A percentile compares a stretch with the other conserved stretches of the same genome.
Conservation (phyloP, 2,888 invertebrate species). For the Drosophila meridiana region DNA sequence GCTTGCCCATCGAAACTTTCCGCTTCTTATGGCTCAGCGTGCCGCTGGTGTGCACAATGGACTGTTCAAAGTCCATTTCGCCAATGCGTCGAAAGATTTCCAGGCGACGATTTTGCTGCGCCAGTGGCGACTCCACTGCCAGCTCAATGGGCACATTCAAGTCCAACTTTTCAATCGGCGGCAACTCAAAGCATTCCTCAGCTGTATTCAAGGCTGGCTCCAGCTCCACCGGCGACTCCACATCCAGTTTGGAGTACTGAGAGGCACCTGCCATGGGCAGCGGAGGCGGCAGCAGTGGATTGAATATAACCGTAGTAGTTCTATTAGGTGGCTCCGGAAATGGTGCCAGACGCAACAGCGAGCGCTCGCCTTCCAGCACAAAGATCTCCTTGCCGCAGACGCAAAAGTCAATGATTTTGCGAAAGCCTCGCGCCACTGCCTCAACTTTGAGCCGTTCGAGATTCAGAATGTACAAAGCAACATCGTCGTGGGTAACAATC, state of each 20-base stretch:
- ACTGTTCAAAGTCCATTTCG: conserved; percentile 90
- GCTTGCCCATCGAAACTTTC: conserved; percentile 24
- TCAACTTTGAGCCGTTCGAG: conserved; percentile 89
- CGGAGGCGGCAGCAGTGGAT: conserved; percentile 83
- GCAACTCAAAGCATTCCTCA: conserved; percentile 91
- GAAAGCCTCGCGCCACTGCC: conserved; percentile 88
- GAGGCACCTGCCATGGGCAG: conserved; percentile 74
- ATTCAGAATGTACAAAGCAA: conserved; percentile 91
- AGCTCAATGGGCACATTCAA: conserved; percentile 85
- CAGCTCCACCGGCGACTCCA: conserved; percentile 82
- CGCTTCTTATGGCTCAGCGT: conserved; percentile 51
- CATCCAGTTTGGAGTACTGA: conserved; percentile 65
- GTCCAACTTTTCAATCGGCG: conserved; percentile 87
- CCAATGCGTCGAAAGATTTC: conserved; percentile 90
- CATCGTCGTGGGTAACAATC: conserved; percentile 90
- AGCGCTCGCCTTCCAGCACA: conserved; percentile 91
- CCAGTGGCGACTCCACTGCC: conserved; percentile 82
- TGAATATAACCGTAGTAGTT: conserved; percentile 84
- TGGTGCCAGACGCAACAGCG: conserved; percentile 91
- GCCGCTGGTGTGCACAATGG: conserved; percentile 89
- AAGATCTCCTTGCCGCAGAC: conserved; percentile 89
- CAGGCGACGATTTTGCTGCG: conserved; percentile 86
- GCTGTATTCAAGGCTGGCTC: conserved; percentile 86
- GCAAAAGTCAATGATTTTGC: conserved; percentile 84
- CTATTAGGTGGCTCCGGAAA: conserved; percentile 88